phyloP scores from a whole-genome alignment of 1,140 invertebrate genomes.

The Drosophila equinoxialis region DNA sequence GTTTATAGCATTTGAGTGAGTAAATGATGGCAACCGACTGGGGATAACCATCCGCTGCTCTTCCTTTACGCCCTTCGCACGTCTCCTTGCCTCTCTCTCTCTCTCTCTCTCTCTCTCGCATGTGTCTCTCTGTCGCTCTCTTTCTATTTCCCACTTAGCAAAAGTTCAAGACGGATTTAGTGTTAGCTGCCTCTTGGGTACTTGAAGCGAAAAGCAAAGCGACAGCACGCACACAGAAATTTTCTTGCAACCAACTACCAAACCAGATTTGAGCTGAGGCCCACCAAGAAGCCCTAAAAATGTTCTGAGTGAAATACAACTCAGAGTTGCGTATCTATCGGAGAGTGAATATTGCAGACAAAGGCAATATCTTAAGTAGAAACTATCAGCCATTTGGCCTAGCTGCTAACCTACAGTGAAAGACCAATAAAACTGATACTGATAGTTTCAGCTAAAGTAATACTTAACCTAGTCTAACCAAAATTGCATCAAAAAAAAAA shows the following conservation, averaged over 20 bases:
- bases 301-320: conserved; percentile 44
- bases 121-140: background rate
- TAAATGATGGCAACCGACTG: conserved; percentile 58
- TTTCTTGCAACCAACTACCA: conserved; percentile 9
- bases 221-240: conserved; percentile 24
- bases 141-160: conserved; percentile 13
- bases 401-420: too few relatives aligned
- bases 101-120: conserved; percentile 3
- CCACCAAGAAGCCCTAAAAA: conserved; percentile 53
- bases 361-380: background rate
- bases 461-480: too few relatives aligned
- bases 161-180: conserved; percentile 58
- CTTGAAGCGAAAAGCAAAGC: conserved; percentile 22
- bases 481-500: too few relatives aligned
- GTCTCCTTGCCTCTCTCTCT: background rate
- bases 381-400: too few relatives aligned
- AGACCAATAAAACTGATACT: too few relatives aligned
- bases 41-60: conserved; percentile 5
- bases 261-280: conserved; percentile 47
- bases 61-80: background rate
- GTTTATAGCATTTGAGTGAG: conserved; percentile 75
- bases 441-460: too few relatives aligned
- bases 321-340: background rate
- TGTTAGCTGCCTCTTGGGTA: conserved; percentile 17
- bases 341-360: conserved; percentile 1